Percentiles rank a stretch among this genome's conserved stretches.
Evolutionary conservation across 2,113 vertebrate genomes (phyloP).

Genomic region (Circaetus cinerascens): DNA sequence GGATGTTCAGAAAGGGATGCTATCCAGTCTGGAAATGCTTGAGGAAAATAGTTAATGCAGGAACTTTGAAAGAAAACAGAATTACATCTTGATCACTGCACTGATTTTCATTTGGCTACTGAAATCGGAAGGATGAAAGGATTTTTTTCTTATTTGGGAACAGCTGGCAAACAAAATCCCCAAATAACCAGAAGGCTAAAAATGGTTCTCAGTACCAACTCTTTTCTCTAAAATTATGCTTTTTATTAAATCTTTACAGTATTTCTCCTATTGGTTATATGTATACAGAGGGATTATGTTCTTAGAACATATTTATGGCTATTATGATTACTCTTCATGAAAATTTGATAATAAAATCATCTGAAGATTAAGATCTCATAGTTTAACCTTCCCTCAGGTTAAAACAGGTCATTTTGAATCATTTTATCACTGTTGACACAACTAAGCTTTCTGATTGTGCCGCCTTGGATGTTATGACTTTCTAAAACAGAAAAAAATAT

Average conservation of each 20-base stretch:
- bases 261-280: neutral
- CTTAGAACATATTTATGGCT: neutral
- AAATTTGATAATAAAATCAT: neutral
- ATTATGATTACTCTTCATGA: neutral
- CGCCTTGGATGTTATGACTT: neutral
- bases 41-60: neutral
- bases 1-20: neutral
- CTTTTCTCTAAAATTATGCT: too few relatives aligned
- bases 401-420: neutral
- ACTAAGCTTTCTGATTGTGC: neutral
- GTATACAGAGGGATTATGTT: neutral
- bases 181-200: neutral
- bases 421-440: neutral
- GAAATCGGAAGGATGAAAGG: neutral
- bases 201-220: neutral
- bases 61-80: slow-evolving; percentile 4
- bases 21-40: slow-evolving; percentile 8
- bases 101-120: neutral
- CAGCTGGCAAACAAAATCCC: neutral
- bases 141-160: neutral
- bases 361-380: neutral
- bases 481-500: neutral
- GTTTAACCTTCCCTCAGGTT: neutral
- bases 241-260: fast-evolving
- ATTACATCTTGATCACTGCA: neutral